Evolutionary conservation across 2,888 invertebrate genomes (phyloP), one percentile per base, ranked within the genome.

Genomic region (Pinctada fucata): DNA sequence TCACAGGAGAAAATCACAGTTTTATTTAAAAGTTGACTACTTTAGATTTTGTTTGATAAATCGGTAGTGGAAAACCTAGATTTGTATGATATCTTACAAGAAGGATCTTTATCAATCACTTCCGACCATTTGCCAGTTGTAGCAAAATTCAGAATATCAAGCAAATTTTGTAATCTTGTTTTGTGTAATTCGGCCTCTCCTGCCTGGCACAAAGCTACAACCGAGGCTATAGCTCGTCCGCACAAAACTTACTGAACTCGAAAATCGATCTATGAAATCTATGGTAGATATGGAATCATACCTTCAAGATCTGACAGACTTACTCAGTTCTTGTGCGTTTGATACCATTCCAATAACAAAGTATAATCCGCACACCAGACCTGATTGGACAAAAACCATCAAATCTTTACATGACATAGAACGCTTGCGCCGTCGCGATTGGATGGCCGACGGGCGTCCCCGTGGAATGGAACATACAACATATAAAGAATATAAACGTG

Each of bases 41-140:
- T 31, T 31, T 31, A 31, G 31, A 31, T 31, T 31, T 31, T 31
- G 31, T 31, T 31, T 31, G 31, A 31, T 31, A 31, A 31, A 31
- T 31, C 31, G 31, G 31, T 31, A 31, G 31, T 31, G 31, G 31
- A 31, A 31, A 31, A 49, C 4, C 52, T 71, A 52, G 10, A 16
- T n/a, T n/a, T 49, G 13, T 52, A 71, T 52, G 16, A 31, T 3
- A 71, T 71, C 52, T 71, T 71, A 51, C 71, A 48, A 52, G 52
- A 71, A 52, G 71, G 71, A 31, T 45, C 50, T 16, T 52, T 71
- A 31, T 71, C 16, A 8, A 71, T 51, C 16, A 71, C 71, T 8
- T 71, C 52, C 3, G 58, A 71, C 31, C 52, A 71, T 52, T 71
- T 71, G 31, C 71, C 71, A 31, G n/a, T 71, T 8, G 13, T 71